Base-by-base conservation (phyloP, 2,797 vertebrate genomes). In the Notolepis coatsorum region DNA sequence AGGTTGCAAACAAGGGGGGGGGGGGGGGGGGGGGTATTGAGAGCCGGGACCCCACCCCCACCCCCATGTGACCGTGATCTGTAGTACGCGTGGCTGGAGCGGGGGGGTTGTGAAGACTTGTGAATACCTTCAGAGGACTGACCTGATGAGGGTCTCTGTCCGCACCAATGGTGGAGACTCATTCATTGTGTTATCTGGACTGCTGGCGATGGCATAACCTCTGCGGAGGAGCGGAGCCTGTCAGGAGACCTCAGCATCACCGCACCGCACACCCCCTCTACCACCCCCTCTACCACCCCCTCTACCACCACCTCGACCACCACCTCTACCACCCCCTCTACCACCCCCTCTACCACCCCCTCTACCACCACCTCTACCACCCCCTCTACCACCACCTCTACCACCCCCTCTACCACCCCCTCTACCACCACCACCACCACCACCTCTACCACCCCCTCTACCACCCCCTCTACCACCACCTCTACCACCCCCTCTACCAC, bases 121-220 rank as follows among this genome's bases (percentile, higher is more conserved):
- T 54, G 9, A 60, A 55, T 61, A 53, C 57, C 61, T 56, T 43
- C 43, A 53, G 35, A 67, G 73, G 70, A 73, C 54, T 43, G 80
- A 81, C 77, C 75, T 56, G 87, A 84, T 61, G 76, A 81, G 68
- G 64, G 18, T 68, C 71, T 80, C 27, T 24, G 68, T 75, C 81
- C 87, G 66, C 66, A 35, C 63, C 81, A 37, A 35, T 53, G 42
- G 68, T 50, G 68, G 79, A 68, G 65, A 25, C 79, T 91, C 88
- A 89, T 89, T 71, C 81, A 80, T 82, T 84, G 77, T 90, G 91
- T 91, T 91, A 91, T 86, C 75, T 79, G 73, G 84, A 90, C 87
- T 90, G 84, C 89, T 89, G 91, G 90, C 88, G 85, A 91, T 89
- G 87, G 86, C 88, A 81, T 89, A 90, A 91, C 91, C 91, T 91